Conservation (phyloP, 2,888 invertebrate genomes). For the Bhutanitis thaidina region DNA sequence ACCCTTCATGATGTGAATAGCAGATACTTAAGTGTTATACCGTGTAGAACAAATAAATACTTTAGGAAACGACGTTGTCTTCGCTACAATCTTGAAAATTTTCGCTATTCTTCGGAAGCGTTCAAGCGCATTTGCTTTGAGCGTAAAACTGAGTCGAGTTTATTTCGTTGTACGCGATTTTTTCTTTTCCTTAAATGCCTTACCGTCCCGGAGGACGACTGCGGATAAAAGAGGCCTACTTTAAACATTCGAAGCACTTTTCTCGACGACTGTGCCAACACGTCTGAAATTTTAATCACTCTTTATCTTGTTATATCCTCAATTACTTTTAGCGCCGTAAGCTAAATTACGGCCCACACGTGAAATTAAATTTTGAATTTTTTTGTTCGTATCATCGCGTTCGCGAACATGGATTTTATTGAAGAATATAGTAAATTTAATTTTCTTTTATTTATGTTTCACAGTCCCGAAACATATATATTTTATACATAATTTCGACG, state of each 20-base stretch:
- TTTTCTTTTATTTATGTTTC: too few species aligned
- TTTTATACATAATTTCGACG: too few species aligned
- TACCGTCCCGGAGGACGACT: constrained; percentile 51
- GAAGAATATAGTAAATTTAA: too few species aligned
- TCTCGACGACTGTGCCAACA: constrained; percentile 49
- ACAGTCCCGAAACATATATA: too few species aligned
- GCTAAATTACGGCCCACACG: constrained; percentile 15
- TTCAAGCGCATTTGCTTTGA: constrained; percentile 26
- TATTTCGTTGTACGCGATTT: constrained; percentile 42
- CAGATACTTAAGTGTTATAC: constrained; percentile 14
- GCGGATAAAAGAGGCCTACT: constrained; percentile 55
- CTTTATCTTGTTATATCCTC: constrained; percentile 39
- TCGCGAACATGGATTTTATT: too few species aligned
- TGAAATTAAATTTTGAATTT: neutral
- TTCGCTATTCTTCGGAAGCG: constrained; percentile 37
- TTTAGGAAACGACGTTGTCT: constrained; percentile 36
- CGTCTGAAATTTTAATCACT: constrained; percentile 53
- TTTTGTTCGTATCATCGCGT: too few species aligned
- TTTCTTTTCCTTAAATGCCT: constrained; percentile 55
- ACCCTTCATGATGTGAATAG: neutral
- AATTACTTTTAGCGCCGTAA: constrained; percentile 29
- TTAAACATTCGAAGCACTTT: constrained; percentile 53
- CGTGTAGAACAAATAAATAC: constrained; percentile 41
- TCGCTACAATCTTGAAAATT: constrained; percentile 42
- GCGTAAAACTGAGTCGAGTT: constrained; percentile 36